Evolutionary conservation across 2,888 invertebrate genomes (phyloP).

Genomic region (Sisyra nigra): DNA sequence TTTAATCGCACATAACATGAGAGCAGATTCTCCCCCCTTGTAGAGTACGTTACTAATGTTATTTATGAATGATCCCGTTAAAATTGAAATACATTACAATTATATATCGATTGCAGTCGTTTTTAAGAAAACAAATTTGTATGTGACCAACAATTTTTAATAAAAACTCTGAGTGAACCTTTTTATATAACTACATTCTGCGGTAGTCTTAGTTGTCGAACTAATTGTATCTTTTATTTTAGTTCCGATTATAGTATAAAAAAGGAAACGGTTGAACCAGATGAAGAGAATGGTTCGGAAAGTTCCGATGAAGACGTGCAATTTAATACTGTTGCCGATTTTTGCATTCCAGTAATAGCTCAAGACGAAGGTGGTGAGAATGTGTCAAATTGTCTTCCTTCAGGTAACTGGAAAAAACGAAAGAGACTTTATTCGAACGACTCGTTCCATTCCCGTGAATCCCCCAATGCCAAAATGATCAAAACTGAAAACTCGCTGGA

Average conservation of each 20-base stretch:
- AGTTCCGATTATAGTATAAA: neutral
- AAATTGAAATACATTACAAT: no score
- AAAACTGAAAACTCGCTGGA: neutral
- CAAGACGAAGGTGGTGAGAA: neutral
- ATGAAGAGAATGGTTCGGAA: neutral
- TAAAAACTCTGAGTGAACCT: no score
- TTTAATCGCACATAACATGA: no score
- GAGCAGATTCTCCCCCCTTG: no score
- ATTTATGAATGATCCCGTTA: no score
- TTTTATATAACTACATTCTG: no score
- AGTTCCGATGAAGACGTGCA: conserved; percentile 1
- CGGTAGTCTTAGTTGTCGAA: no score
- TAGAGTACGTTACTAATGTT: no score
- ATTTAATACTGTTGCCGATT: conserved; percentile 3
- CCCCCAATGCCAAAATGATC: neutral
- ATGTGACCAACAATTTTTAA: no score
- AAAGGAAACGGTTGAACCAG: neutral
- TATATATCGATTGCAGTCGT: no score
- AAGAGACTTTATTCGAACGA: conserved; percentile 1
- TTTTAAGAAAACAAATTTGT: no score
- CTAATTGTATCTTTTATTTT: no score
- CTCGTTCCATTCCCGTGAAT: neutral
- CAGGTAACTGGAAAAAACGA: conserved; percentile 3
- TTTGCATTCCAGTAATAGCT: conserved; percentile 4
- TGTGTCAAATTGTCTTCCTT: neutral